Evolutionary conservation across 2,797 vertebrate species (phyloP).

Genomic region (Platalea minor): DNA sequence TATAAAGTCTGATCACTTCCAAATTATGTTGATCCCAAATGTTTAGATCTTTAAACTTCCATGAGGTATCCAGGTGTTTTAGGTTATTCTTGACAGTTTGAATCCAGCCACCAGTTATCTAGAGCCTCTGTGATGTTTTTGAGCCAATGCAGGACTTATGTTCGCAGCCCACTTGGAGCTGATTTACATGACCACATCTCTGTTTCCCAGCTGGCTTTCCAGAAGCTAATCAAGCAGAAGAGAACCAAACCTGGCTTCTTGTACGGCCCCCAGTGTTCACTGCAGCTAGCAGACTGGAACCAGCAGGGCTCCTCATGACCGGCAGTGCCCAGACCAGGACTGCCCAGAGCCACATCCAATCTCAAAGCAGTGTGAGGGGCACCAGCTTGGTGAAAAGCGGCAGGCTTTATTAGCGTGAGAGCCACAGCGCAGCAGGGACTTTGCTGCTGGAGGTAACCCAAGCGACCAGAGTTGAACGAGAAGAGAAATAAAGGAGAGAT

Average conservation of each 20-base stretch:
- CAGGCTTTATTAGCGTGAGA: neutral
- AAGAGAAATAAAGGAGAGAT: neutral
- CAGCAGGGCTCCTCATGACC: neutral
- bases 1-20: neutral
- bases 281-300: neutral
- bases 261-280: accelerated
- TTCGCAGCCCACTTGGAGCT: neutral
- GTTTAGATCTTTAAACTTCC: neutral
- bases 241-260: neutral
- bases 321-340: neutral
- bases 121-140: neutral
- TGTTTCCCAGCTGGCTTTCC: neutral
- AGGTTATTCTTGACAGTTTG: neutral
- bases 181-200: neutral
- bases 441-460: neutral
- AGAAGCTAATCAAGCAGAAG: neutral
- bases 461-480: neutral
- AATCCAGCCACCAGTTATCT: neutral
- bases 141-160: neutral
- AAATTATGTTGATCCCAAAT: neutral
- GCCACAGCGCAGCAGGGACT: neutral
- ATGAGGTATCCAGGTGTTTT: neutral
- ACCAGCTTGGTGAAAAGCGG: neutral
- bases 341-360: accelerated
- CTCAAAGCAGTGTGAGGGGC: neutral